Conservation (phyloP, 2,113 vertebrate genomes). For the Australoheros scitulus region DNA sequence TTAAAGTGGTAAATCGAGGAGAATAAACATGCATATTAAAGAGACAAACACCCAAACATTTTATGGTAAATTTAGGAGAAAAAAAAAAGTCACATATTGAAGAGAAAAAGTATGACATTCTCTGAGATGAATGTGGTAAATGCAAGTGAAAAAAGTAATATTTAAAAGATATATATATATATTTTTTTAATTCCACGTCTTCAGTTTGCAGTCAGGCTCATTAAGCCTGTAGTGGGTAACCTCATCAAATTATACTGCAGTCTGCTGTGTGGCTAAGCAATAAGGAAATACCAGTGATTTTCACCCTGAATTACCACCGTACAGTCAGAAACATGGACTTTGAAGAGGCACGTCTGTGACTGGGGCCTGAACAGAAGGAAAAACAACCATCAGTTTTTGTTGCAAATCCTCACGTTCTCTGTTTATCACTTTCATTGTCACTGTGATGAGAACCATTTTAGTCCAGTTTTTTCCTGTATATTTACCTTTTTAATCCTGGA, state of each 20-base stretch:
- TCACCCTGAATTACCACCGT: neutral
- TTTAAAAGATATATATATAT: neutral
- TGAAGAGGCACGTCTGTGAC: neutral
- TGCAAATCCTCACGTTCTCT: neutral
- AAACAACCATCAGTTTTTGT: neutral
- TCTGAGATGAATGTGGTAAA: neutral
- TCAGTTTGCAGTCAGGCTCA: neutral
- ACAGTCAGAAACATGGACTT: neutral
- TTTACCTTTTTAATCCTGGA: neutral
- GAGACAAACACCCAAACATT: neutral
- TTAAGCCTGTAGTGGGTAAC: neutral
- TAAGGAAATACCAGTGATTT: neutral
- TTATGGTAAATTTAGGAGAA: rapidly evolving
- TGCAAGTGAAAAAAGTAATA: neutral
- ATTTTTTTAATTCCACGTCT: too few species aligned
- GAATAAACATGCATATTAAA: neutral
- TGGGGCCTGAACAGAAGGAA: neutral
- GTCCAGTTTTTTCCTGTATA: neutral
- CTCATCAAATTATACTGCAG: conserved; percentile 7
- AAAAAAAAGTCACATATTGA: neutral
- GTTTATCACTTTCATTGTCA: too few species aligned
- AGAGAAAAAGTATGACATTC: neutral
- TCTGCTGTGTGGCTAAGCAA: neutral
- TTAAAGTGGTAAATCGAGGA: neutral
- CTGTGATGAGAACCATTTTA: neutral